Percentiles rank a stretch among this genome's conserved stretches.
Evolutionary conservation across 2,888 invertebrate species (phyloP).

Genomic region (Alitta virens): DNA sequence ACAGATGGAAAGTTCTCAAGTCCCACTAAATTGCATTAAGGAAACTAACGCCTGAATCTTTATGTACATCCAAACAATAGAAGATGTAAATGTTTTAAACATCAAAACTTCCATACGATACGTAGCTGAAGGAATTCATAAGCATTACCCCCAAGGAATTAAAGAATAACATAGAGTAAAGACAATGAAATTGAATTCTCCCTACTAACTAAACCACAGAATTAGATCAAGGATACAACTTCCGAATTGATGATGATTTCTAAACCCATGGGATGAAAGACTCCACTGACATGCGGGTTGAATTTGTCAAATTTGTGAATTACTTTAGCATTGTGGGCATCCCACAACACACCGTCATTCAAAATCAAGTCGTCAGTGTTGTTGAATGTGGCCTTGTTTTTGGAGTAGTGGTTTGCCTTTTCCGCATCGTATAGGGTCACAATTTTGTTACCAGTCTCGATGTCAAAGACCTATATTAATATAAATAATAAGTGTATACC

Average conservation of each 20-base stretch:
- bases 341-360: constrained; percentile 94
- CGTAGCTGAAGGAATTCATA: neutral
- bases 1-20: constrained; percentile 85
- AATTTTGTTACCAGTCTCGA: constrained; percentile 74
- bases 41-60: neutral
- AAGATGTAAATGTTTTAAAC: neutral
- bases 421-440: constrained; percentile 72
- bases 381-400: constrained; percentile 91
- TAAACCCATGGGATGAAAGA: constrained; percentile 92
- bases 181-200: neutral
- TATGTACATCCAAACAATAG: neutral
- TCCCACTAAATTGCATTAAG: constrained; percentile 73
- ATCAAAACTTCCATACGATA: neutral
- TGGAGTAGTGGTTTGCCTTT: constrained; percentile 87
- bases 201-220: too few relatives aligned
- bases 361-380: constrained; percentile 91
- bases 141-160: neutral
- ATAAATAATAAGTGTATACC: neutral
- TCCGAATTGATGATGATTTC: constrained; percentile 97
- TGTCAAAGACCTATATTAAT: constrained; percentile 76
- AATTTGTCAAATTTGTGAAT: constrained; percentile 97
- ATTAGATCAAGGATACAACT: constrained; percentile 60
- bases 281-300: constrained; percentile 90
- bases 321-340: constrained; percentile 77
- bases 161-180: neutral